Conservation (phyloP, 2,888 invertebrate genomes). For the Cerceris rybyensis region DNA sequence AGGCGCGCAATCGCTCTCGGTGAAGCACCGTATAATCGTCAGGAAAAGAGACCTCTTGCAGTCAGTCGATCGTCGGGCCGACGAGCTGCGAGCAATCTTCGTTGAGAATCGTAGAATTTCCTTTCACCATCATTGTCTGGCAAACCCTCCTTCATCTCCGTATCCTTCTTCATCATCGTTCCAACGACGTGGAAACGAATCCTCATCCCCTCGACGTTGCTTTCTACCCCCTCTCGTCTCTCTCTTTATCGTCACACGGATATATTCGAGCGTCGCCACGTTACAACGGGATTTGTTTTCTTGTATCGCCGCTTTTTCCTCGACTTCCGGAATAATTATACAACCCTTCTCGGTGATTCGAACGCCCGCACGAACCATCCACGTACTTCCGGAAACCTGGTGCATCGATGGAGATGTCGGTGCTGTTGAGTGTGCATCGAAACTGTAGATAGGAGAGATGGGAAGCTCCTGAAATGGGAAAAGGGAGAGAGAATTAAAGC, state of each 20-base stretch:
- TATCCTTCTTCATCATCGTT: no score
- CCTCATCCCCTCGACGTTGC: neutral
- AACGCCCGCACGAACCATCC: slow-evolving; percentile 72
- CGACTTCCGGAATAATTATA: slow-evolving; percentile 46
- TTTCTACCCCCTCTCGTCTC: neutral
- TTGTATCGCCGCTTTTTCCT: neutral
- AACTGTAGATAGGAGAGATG: slow-evolving; percentile 8
- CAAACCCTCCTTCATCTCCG: neutral
- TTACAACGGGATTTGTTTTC: neutral
- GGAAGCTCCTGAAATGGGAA: neutral
- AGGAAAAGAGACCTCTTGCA: slow-evolving; percentile 48
- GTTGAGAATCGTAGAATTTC: neutral
- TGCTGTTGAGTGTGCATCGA: neutral
- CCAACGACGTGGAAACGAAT: neutral
- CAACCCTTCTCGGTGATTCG: slow-evolving; percentile 72
- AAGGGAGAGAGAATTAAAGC: slow-evolving; percentile 11
- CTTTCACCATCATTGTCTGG: slow-evolving; percentile 7
- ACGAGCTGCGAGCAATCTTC: slow-evolving; percentile 39
- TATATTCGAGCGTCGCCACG: neutral
- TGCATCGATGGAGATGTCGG: slow-evolving; percentile 7
- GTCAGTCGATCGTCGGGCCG: slow-evolving; percentile 64
- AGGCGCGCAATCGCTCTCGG: slow-evolving; percentile 74
- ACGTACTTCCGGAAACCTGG: slow-evolving; percentile 48
- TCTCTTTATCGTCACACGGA: neutral
- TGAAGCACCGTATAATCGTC: slow-evolving; percentile 53